Evolutionary conservation across 2,113 vertebrate species (phyloP).

Genomic region (Pyxicephalus adspersus): DNA sequence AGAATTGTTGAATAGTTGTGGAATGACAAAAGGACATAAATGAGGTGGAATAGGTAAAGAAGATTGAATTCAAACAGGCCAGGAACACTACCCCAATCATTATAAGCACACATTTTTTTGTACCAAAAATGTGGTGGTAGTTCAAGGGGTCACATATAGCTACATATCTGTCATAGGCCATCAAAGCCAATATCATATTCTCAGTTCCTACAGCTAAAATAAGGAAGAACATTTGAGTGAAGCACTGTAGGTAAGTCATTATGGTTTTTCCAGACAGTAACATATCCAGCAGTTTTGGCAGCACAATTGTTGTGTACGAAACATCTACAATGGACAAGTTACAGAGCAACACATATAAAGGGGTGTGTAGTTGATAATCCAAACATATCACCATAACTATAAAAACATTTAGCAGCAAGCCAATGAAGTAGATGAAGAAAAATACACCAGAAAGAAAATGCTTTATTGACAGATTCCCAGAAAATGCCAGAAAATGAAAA

Average conservation of each 20-base stretch:
- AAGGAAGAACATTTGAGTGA: constrained; percentile 56
- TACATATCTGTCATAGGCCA: too few species aligned
- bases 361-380: background rate
- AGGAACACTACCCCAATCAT: constrained; percentile 33
- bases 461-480: background rate
- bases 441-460: background rate
- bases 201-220: constrained; percentile 1
- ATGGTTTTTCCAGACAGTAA: constrained; percentile 9
- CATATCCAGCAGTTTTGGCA: constrained; percentile 52
- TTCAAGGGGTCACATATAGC: too few species aligned
- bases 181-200: constrained; percentile 45
- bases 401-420: constrained; percentile 31
- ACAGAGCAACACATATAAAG: constrained; percentile 57
- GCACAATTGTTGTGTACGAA: constrained; percentile 47
- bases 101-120: background rate
- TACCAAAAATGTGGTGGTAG: constrained; percentile 41
- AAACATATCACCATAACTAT: constrained; percentile 25
- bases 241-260: constrained; percentile 43
- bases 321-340: constrained; percentile 57
- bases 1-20: background rate
- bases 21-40: constrained; percentile 28
- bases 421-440: constrained; percentile 50
- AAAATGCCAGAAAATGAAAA: background rate
- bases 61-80: constrained; percentile 25
- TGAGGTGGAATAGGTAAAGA: constrained; percentile 27